Conservation (phyloP, 2,113 vertebrate species). For the Eulacestoma nigropectus region DNA sequence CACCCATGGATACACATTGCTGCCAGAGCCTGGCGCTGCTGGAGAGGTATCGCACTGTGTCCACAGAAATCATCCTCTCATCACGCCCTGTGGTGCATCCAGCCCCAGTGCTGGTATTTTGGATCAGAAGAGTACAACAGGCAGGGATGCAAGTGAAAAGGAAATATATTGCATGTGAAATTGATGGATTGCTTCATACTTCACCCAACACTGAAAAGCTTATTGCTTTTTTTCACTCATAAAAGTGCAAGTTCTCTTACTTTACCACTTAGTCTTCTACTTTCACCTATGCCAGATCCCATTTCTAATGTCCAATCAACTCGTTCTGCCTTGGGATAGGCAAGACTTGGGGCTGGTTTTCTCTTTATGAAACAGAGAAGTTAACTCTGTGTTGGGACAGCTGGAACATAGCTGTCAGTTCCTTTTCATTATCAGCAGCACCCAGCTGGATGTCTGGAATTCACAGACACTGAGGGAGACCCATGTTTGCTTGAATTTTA, state of each 20-base stretch:
- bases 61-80: background rate
- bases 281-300: background rate
- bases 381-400: background rate
- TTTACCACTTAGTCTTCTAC: background rate
- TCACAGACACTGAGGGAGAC: background rate
- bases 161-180: background rate
- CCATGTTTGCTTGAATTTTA: slow-evolving; percentile 19
- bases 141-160: background rate
- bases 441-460: slow-evolving; percentile 56
- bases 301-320: background rate
- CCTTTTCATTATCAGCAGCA: slow-evolving; percentile 39
- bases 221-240: background rate
- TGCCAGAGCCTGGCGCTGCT: background rate
- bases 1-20: background rate
- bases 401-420: slow-evolving; percentile 38
- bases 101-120: background rate
- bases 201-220: background rate
- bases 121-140: background rate
- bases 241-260: background rate
- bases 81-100: fast-evolving
- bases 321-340: background rate
- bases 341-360: background rate
- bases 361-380: background rate
- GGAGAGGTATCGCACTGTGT: background rate
- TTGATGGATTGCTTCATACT: background rate